Conservation (phyloP, 2,888 invertebrate species). For the Malthinus seriepunctatus region DNA sequence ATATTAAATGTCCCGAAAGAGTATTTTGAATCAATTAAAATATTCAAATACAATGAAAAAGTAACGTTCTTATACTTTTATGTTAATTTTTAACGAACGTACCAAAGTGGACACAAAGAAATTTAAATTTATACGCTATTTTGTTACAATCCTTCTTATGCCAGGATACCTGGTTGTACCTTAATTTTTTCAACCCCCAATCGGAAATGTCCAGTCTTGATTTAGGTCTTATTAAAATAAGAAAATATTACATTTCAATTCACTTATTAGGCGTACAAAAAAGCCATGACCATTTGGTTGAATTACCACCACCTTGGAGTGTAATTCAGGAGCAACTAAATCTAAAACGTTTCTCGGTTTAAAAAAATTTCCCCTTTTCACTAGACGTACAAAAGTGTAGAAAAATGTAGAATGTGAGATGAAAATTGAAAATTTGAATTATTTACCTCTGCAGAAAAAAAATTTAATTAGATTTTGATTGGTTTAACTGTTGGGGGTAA, state of each 20-base stretch:
- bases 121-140: slow-evolving; percentile 45
- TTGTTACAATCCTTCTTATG: slow-evolving; percentile 44
- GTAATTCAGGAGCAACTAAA: too few species aligned
- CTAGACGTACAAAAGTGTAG: too few species aligned
- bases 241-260: slow-evolving; percentile 47
- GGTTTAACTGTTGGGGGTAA: slow-evolving; percentile 20
- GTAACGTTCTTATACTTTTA: slow-evolving; percentile 21
- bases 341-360: too few species aligned
- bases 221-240: slow-evolving; percentile 46
- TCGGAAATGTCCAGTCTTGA: slow-evolving; percentile 52
- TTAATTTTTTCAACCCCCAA: slow-evolving; percentile 34
- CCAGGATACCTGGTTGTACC: slow-evolving; percentile 31
- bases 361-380: too few species aligned
- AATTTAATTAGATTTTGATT: slow-evolving; percentile 31
- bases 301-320: too few species aligned
- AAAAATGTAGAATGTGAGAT: too few species aligned
- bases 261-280: slow-evolving; percentile 23
- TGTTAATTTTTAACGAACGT: slow-evolving; percentile 28
- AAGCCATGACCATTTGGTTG: neutral
- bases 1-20: slow-evolving; percentile 13
- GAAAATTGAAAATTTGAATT: too few species aligned
- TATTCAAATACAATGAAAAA: slow-evolving; percentile 2
- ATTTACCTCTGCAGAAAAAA: neutral
- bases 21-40: slow-evolving; percentile 11
- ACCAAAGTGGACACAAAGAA: slow-evolving; percentile 37